Evolutionary conservation across 2,888 invertebrate species (phyloP), one percentile per base, ranked within the genome.

Genomic region (Scotopteryx bipunctaria): DNA sequence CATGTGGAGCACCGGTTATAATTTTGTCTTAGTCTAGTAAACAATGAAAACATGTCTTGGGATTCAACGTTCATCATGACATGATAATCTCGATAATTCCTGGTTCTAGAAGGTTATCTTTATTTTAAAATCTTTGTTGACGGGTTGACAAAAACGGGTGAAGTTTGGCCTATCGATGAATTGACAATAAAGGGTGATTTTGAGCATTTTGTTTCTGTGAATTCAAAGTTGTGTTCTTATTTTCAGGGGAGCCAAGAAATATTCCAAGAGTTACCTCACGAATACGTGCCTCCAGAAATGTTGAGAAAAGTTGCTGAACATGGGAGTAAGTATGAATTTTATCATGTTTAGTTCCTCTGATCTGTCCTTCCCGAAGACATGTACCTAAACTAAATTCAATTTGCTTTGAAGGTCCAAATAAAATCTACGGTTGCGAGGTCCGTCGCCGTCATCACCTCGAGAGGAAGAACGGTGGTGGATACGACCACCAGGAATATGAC

Each of bases 401-500:
- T n/a, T n/a, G n/a, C n/a, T 19, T 13, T 27, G 6, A 5, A 97
- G 98, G 95, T 73, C 95, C 95, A 47, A 98, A 96, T 73, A 99
- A 99, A 90, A 94, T 99, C 8, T 99, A 99, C 72, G 98, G 96
- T 0, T 98, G 99, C 76, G 98, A 98, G 72, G 98, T 99, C 0
- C 94, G 98, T 16, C 92, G 99, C 38, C 93, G 96, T 4, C 97
- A 99, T 86, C 99, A 99, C 70, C 91, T 99, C 60, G 96, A 98
- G 67, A 92, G 98, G 17, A 97, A 96, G 64, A 96, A 97, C 40
- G 99, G 96, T 1, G 98, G 98, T 1, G 96, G 96, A 0, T 99
- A 98, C 76, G 96, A 99, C 81, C 91, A 95, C 1, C 85, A 91
- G 44, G 95, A 94, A 43, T 99, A 98, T 80, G 97, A 98, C 44